Conservation (phyloP, 2,888 invertebrate genomes). For the Acanthopleura granulata region DNA sequence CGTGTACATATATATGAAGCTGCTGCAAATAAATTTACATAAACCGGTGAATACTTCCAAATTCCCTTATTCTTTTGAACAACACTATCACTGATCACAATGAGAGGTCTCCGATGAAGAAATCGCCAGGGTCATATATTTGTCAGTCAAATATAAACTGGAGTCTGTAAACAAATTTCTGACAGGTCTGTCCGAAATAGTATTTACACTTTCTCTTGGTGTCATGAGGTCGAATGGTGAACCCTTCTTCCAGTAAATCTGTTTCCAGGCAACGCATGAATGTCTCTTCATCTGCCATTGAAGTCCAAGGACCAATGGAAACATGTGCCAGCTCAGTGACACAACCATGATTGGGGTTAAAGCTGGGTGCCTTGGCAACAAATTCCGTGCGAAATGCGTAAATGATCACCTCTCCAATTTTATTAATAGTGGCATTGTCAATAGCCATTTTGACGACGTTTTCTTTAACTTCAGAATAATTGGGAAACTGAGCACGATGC, state of each 20-base stretch:
- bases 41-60: no score
- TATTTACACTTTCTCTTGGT: slow-evolving; percentile 60
- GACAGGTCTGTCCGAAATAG: slow-evolving; percentile 65
- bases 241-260: slow-evolving; percentile 61
- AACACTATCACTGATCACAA: no score
- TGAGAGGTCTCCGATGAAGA: no score
- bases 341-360: slow-evolving; percentile 62
- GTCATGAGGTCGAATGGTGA: slow-evolving; percentile 56
- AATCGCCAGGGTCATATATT: no score
- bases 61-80: no score
- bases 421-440: slow-evolving; percentile 55
- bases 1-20: no score
- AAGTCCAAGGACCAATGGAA: slow-evolving; percentile 61
- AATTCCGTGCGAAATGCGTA: slow-evolving; percentile 60
- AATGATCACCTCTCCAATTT: slow-evolving; percentile 58
- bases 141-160: slow-evolving; percentile 45
- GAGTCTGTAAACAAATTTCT: slow-evolving; percentile 56
- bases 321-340: slow-evolving; percentile 61
- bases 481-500: slow-evolving; percentile 61
- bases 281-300: slow-evolving; percentile 59
- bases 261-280: slow-evolving; percentile 59
- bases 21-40: no score
- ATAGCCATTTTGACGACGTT: slow-evolving; percentile 56
- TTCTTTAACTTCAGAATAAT: slow-evolving; percentile 54
- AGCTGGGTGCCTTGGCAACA: slow-evolving; percentile 53